Evolutionary conservation across 37 sponge, comb jelly and placozoan species (phyloP), one percentile per base, ranked within the genome.

Genomic region (Ianthella basta): DNA sequence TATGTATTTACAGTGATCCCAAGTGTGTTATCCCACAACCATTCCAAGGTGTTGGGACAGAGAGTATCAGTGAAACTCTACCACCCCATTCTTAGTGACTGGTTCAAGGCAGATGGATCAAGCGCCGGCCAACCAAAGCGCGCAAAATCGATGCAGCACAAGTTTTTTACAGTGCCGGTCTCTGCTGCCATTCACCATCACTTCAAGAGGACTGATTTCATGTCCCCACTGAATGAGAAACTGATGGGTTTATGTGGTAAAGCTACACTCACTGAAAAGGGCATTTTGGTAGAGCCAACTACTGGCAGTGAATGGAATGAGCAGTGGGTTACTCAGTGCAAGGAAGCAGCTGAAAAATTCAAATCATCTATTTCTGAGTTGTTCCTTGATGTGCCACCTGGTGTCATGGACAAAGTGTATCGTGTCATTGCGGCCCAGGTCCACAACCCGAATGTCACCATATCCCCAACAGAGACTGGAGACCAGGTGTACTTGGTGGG

Each of bases 51-150:
- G 21, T 53, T 75, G 37, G 78, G 78, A 21, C n/a, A 32, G n/a
- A 50, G 40, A 16, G 78, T 75, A 23, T 24, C 20, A 5, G 54
- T 75, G n/a, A 32, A 75, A 50, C 23, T 75, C 50, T 75, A 75
- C 37, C 78, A 75, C 2, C 78, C 78, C n/a, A 41, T 75, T 36
- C 72, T 70, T 29, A 29, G 27, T 35, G 4, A 21, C 29, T 34
- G 72, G 72, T 44, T 44, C 8, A 44, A 8, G 3, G 50, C 50
- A 44, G 50, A 44, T 3, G 50, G 50, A 44, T 10, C 50, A 44
- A 8, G 8, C 3, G 50, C 3, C 50, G 8, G 8, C 6, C 50
- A 8, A 8, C 50, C 50, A 44, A 3, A 44, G 8, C 50, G 50
- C 8, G 50, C 50, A 44, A 8, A 10, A 44, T 44, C 50, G 3